These are phyloP conservation scores for Trachelus stipa DNA, from an alignment of 2,888 invertebrate species.

Conservation along the genomic window DNA sequence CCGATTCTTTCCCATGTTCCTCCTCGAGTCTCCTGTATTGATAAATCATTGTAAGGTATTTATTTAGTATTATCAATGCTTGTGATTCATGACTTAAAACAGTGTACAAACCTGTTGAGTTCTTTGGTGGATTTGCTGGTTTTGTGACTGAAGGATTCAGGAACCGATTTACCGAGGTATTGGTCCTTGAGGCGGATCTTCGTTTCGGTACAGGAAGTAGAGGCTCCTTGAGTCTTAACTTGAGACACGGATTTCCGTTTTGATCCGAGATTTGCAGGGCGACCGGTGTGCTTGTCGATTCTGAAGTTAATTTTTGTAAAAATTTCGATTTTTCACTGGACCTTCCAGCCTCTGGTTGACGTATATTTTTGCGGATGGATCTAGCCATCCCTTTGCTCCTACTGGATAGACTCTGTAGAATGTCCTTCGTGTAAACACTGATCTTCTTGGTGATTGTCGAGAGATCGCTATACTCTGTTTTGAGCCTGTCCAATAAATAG, in stretches of 20 bases:
- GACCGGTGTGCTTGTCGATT: conserved; percentile 22
- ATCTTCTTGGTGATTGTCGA: conserved; percentile 44
- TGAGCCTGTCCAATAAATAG: conserved; percentile 38
- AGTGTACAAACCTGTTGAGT: neutral
- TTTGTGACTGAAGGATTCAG: neutral
- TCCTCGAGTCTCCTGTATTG: neutral
- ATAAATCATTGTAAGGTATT: neutral
- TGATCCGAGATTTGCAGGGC: conserved; percentile 24
- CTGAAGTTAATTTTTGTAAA: neutral
- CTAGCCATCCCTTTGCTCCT: conserved; percentile 20
- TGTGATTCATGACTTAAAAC: neutral
- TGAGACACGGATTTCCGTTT: conserved; percentile 31
- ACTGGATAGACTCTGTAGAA: conserved; percentile 34
- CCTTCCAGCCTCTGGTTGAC: neutral
- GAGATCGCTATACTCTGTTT: conserved; percentile 43
- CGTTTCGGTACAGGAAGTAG: neutral
- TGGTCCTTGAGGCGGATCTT: neutral
- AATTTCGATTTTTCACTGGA: neutral
- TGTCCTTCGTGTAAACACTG: conserved; percentile 44
- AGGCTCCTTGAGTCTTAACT: conserved; percentile 21
- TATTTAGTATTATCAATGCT: neutral
- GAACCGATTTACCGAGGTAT: neutral
- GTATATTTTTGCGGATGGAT: neutral
- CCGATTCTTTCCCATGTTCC: neutral
- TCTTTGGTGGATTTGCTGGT: neutral